Evolutionary conservation across 2,113 vertebrate genomes (phyloP), one percentile per base, ranked within the genome.

Genomic region (Neogobius melanostomus): DNA sequence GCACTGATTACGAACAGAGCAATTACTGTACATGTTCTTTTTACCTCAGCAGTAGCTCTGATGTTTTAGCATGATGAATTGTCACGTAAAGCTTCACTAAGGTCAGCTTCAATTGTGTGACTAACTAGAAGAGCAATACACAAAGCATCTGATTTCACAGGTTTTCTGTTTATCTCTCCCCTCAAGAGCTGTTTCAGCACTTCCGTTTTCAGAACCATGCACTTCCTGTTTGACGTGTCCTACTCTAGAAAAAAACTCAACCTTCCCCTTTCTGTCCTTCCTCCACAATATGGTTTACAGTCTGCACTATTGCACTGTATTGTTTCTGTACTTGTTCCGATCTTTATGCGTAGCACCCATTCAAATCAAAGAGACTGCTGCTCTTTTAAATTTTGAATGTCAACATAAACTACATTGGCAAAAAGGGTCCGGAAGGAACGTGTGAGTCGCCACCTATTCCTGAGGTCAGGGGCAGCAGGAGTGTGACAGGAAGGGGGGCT

Each of bases 121-220:
- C 67, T 77, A 36, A 36, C 69, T 74, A 56, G 17, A 14, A 4
- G 6, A 36, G 44, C 42, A 10, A 6, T 63, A 77, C 64, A 82
- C 71, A 87, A 87, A 79, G 60, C 8, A n/a, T 63, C 14, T 50
- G 54, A 64, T 77, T 72, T 42, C 53, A 50, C 75, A 56, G 15
- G 68, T 61, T 52, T 36, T 36, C 28, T 36, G 7, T 79, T 78
- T 68, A 78, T 79, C 66, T 5, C 64, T 79, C 76, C 66, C 48
- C 47, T 74, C 0, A 1, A 57, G 47, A 69, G 79, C 73, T 74
- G 71, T 82, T 85, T 72, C 82, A 82, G 74, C 72, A 81, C 87
- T 90, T 91, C 90, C 89, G 85, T 82, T 91, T 88, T 87, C 73
- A 76, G 61, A 88, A 85, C 83, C 61, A 43, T 75, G 71, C 67